These are phyloP conservation scores for Threskiornis aethiopicus DNA, from an alignment of 2,797 vertebrate species.

Conservation along the genomic window DNA sequence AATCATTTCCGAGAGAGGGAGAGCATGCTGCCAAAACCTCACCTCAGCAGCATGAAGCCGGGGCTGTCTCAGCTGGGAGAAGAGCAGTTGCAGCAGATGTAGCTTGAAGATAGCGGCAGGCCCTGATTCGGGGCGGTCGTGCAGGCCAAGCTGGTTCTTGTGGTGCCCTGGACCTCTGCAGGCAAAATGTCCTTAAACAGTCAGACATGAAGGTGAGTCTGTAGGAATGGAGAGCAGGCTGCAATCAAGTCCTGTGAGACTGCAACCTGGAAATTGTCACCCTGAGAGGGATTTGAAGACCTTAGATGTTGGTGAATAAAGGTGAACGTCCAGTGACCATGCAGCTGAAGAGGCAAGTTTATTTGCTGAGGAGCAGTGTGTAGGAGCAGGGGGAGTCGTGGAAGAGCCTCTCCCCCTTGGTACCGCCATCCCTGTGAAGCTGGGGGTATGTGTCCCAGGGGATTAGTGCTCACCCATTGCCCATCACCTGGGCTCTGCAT, in stretches of 20 bases:
- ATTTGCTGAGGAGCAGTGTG: neutral
- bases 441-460: rapidly evolving
- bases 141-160: slow-evolving; percentile 17
- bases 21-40: neutral
- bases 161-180: neutral
- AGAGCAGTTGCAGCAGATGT: slow-evolving; percentile 29
- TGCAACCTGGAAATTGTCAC: neutral
- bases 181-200: neutral
- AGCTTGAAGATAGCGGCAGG: neutral
- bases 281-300: neutral
- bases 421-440: neutral
- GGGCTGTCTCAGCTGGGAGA: neutral
- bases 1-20: neutral
- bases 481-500: rapidly evolving
- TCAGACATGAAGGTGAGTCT: neutral
- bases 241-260: neutral
- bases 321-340: rapidly evolving
- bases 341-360: neutral
- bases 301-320: neutral
- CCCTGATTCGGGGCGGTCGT: neutral
- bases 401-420: neutral
- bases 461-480: neutral
- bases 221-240: neutral
- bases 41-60: rapidly evolving
- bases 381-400: neutral